Conservation (phyloP, 2,888 invertebrate genomes). For the Ophioninae sp. region DNA sequence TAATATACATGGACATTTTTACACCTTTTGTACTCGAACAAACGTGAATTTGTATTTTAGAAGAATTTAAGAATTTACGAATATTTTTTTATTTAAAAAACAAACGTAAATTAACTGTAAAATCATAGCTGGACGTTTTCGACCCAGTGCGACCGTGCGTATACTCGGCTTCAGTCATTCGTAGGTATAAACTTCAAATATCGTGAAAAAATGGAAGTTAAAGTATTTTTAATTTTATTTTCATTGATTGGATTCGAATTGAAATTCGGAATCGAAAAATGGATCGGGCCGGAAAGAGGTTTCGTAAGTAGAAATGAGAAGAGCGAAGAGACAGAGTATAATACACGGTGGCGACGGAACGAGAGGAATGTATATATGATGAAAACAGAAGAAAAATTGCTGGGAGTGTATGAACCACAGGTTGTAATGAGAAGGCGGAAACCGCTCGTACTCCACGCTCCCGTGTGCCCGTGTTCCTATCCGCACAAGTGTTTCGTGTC, state of each 20-base stretch:
- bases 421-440: slow-evolving; percentile 61
- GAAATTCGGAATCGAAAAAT: neutral
- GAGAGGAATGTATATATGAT: slow-evolving; percentile 29
- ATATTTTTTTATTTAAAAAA: no score
- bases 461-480: slow-evolving; percentile 51
- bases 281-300: neutral
- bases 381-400: slow-evolving; percentile 56
- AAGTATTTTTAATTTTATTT: no score
- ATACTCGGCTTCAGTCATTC: neutral
- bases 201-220: neutral
- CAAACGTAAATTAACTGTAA: no score
- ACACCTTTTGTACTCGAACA: no score
- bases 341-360: slow-evolving; percentile 16
- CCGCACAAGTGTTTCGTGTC: slow-evolving; percentile 55
- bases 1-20: no score
- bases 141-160: no score
- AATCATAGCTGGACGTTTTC: no score
- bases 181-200: neutral
- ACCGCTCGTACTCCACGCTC: slow-evolving; percentile 58
- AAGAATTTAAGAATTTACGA: no score
- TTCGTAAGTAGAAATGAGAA: slow-evolving; percentile 6
- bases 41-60: no score
- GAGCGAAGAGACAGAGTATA: slow-evolving; percentile 10
- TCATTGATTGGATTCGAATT: neutral
- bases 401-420: slow-evolving; percentile 4